phyloP scores from a whole-genome alignment of 1,140 invertebrate species.

The Sesamia nonagrioides region DNA sequence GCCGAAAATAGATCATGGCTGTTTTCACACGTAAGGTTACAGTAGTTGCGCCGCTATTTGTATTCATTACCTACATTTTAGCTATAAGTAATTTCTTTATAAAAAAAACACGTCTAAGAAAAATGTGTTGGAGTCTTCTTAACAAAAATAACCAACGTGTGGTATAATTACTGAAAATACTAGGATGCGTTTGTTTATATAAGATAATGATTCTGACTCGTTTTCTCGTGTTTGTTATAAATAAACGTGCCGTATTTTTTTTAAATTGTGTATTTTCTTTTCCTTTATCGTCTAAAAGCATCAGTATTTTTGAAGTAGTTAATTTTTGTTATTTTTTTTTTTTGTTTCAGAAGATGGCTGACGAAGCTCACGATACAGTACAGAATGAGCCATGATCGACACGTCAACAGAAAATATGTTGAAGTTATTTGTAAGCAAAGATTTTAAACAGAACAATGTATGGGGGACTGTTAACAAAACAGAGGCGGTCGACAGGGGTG shows the following conservation, averaged over 20 bases:
- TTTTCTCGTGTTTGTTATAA: conserved; percentile 26
- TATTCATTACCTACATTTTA: too few relatives aligned
- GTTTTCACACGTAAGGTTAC: too few relatives aligned
- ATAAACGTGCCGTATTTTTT: background rate
- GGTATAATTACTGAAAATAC: conserved; percentile 34
- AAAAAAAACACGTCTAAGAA: conserved; percentile 25
- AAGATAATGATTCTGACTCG: conserved; percentile 23
- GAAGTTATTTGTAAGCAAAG: conserved; percentile 66
- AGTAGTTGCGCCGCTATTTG: too few relatives aligned
- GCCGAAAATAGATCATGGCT: too few relatives aligned
- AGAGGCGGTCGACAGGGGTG: conserved; percentile 51
- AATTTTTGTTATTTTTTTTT: background rate
- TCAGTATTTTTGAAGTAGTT: background rate
- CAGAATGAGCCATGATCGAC: conserved; percentile 50
- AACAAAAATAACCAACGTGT: conserved; percentile 10
- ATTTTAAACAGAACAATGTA: conserved; percentile 57
- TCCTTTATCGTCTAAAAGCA: background rate
- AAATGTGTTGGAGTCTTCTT: conserved; percentile 10
- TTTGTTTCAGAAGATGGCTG: conserved; percentile 66
- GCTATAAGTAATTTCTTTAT: background rate
- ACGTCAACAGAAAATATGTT: conserved; percentile 64
- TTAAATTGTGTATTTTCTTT: conserved; percentile 26
- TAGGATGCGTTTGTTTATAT: conserved; percentile 30
- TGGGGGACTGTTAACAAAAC: conserved; percentile 64
- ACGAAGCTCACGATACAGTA: conserved; percentile 16